Evolutionary conservation across 2,888 invertebrate genomes (phyloP).

Genomic region (Lymantria monacha): DNA sequence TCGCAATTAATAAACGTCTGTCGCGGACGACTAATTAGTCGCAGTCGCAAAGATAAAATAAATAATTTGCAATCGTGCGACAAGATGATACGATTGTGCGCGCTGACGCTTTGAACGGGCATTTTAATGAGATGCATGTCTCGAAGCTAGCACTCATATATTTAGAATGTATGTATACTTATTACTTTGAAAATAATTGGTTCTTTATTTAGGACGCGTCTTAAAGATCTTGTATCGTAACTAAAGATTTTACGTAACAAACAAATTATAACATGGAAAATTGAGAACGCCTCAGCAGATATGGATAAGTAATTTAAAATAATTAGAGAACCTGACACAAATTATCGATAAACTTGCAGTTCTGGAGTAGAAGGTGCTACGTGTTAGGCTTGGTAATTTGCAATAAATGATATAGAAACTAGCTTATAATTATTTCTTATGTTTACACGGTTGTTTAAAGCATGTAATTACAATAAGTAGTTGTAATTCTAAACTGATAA

Average conservation of each 20-base stretch:
- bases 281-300: too few relatives aligned
- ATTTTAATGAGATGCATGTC: constrained; percentile 37
- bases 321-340: neutral
- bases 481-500: too few relatives aligned
- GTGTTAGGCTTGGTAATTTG: neutral
- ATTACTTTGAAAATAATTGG: too few relatives aligned
- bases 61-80: constrained; percentile 54
- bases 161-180: constrained; percentile 8
- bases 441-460: too few relatives aligned
- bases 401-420: neutral
- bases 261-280: too few relatives aligned
- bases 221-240: too few relatives aligned
- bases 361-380: neutral
- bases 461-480: too few relatives aligned
- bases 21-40: constrained; percentile 73
- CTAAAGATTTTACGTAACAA: too few relatives aligned
- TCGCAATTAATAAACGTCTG: constrained; percentile 78
- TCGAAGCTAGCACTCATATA: constrained; percentile 18
- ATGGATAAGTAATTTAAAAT: neutral
- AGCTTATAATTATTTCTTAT: neutral
- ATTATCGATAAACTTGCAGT: neutral
- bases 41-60: constrained; percentile 60
- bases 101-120: constrained; percentile 39
- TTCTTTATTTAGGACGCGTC: too few relatives aligned
- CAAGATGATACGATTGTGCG: constrained; percentile 43